These are phyloP conservation scores for Strix uralensis DNA, from an alignment of 2,113 vertebrate species.

Conservation along the genomic window DNA sequence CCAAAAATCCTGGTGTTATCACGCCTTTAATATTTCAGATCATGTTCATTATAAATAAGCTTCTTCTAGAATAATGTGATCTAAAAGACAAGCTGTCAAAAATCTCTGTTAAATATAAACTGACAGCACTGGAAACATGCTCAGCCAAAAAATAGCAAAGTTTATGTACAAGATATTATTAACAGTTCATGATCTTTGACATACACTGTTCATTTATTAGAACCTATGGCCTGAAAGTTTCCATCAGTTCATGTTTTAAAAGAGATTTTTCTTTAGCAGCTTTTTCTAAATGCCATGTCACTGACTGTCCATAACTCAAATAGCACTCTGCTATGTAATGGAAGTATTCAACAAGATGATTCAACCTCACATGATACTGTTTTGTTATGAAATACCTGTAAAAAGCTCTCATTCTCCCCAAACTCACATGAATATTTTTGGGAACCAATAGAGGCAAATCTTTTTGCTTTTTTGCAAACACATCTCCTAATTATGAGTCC, in stretches of 20 bases:
- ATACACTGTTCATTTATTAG: constrained; percentile 14
- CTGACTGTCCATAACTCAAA: neutral
- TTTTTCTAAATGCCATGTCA: neutral
- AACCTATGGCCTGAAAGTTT: neutral
- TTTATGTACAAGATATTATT: constrained; percentile 5
- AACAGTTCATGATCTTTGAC: constrained; percentile 20
- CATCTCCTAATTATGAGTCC: neutral
- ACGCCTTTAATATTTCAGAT: neutral
- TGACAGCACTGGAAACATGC: neutral
- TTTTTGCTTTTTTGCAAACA: neutral
- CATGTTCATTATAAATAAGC: constrained; percentile 24
- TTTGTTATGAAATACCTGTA: constrained; percentile 12
- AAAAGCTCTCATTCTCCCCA: neutral
- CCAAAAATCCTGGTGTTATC: neutral
- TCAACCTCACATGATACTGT: neutral
- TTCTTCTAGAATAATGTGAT: neutral
- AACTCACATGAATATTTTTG: neutral
- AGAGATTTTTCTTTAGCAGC: neutral
- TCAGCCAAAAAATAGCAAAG: constrained; percentile 17
- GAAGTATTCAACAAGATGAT: neutral
- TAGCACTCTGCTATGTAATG: neutral
- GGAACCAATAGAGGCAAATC: neutral
- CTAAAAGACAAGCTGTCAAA: constrained; percentile 43
- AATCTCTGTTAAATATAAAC: constrained; percentile 38
- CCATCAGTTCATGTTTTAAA: neutral